Conservation (phyloP, 2,797 vertebrate genomes). For the Takifugu rubripes region DNA sequence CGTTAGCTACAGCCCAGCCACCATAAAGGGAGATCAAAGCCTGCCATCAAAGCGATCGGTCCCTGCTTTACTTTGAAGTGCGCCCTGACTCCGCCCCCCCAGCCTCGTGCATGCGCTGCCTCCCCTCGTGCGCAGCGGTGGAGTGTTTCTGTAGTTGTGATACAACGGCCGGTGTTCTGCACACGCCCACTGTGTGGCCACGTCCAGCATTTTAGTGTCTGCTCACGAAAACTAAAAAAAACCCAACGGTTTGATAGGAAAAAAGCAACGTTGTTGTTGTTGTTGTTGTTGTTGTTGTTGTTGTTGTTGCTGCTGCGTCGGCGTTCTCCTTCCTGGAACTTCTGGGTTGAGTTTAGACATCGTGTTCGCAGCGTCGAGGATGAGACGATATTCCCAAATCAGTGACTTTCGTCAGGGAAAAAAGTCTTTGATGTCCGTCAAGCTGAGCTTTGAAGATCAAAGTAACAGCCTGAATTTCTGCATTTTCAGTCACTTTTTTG, state of each 20-base stretch:
- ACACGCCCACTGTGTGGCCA: constrained; percentile 96
- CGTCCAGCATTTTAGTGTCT: constrained; percentile 75
- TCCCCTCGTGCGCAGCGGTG: constrained; percentile 82
- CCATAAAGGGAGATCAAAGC: no score
- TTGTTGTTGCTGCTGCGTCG: constrained; percentile 73
- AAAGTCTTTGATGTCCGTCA: no score
- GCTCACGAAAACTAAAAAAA: constrained; percentile 49
- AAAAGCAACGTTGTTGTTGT: constrained; percentile 56
- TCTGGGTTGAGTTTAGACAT: constrained; percentile 41
- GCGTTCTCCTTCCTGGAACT: constrained; percentile 53
- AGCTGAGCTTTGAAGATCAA: no score
- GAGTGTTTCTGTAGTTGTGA: constrained; percentile 97
- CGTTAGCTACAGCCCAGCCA: constrained; percentile 20
- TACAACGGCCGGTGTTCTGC: constrained; percentile 95
- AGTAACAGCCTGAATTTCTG: no score
- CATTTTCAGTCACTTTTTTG: no score
- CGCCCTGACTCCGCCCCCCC: constrained; percentile 50
- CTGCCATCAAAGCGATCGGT: no score
- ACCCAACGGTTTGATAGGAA: no score
- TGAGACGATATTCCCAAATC: no score
- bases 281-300: constrained; percentile 73
- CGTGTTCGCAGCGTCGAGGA: no score
- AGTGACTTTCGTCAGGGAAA: no score
- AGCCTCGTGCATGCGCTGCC: constrained; percentile 86
- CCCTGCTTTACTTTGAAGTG: constrained; percentile 40